Conservation (phyloP, 2,113 vertebrate genomes). For the Peucedramus taeniatus region DNA sequence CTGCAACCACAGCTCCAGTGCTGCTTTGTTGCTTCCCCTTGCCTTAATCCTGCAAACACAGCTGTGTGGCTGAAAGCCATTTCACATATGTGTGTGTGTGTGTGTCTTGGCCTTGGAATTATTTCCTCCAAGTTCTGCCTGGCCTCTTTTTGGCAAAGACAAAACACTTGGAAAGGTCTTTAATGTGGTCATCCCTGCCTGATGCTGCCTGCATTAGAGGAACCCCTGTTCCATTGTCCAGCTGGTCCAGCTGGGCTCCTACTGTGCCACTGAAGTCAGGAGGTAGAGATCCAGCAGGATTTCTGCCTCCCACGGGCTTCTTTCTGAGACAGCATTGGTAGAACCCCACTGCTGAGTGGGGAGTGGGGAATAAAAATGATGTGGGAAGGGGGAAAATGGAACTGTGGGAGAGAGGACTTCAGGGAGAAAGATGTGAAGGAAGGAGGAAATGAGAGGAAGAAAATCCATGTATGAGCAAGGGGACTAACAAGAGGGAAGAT, state of each 20-base stretch:
- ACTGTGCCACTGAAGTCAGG: neutral
- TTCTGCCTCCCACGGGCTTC: neutral
- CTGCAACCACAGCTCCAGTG: neutral
- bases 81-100: rapidly evolving
- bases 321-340: neutral
- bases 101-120: neutral
- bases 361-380: neutral
- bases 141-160: neutral
- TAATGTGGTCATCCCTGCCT: neutral
- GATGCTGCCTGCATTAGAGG: neutral
- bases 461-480: neutral
- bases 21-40: neutral
- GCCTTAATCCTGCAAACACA: neutral
- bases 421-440: neutral
- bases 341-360: neutral
- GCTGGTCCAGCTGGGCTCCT: neutral
- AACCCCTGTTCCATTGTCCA: neutral
- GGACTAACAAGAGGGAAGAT: neutral
- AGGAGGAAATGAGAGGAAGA: neutral
- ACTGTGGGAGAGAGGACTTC: neutral
- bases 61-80: neutral
- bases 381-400: neutral
- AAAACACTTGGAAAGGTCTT: neutral
- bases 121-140: neutral
- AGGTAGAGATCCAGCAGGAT: neutral